Evolutionary conservation across 2,888 invertebrate species (phyloP).

Genomic region (Heliconius hortense): DNA sequence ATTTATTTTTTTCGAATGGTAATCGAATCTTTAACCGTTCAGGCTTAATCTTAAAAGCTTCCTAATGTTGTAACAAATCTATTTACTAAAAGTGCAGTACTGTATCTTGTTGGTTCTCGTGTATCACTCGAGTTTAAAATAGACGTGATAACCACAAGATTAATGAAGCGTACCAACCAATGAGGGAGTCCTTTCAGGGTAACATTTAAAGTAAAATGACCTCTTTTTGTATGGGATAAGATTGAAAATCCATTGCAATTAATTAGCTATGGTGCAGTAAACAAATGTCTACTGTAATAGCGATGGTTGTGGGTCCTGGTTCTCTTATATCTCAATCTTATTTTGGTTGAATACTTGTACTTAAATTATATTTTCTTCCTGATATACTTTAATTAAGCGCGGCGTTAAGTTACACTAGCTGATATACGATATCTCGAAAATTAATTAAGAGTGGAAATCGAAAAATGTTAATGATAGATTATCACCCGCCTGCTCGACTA

Average conservation of each 20-base stretch:
- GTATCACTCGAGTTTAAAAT: conserved; percentile 27
- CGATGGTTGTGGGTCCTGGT: neutral
- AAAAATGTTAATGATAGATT: neutral
- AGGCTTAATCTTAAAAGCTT: neutral
- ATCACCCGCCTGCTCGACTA: too few relatives aligned
- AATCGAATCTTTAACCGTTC: too few relatives aligned
- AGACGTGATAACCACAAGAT: conserved; percentile 38
- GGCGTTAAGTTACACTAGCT: neutral
- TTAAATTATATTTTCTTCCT: neutral
- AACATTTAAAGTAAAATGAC: neutral
- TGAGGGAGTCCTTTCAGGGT: conserved; percentile 29
- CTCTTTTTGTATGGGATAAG: neutral
- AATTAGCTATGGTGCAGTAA: neutral
- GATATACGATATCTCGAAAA: neutral
- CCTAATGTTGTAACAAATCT: neutral
- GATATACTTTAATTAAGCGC: neutral
- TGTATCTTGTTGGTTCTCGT: neutral
- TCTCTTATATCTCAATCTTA: neutral
- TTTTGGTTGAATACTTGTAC: neutral
- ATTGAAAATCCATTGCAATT: neutral
- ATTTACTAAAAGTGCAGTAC: neutral
- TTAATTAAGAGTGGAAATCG: neutral
- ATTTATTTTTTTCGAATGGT: too few relatives aligned
- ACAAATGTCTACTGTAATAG: neutral
- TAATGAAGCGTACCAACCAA: conserved; percentile 40